phyloP scores from a whole-genome alignment of 2,888 invertebrate species.

The Erebia aethiops region DNA sequence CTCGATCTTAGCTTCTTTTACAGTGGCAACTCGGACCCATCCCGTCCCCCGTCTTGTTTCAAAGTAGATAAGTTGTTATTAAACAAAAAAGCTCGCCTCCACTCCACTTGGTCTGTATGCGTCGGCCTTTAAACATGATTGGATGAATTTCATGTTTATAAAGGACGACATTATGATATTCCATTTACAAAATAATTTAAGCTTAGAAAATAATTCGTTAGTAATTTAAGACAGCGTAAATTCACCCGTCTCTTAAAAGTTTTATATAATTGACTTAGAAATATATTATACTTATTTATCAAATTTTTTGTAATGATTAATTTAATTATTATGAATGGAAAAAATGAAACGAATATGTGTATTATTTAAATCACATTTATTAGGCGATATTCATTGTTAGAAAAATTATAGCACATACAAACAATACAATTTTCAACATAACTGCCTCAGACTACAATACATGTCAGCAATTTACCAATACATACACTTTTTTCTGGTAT shows the following conservation, averaged over 20 bases:
- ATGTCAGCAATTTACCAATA: neutral
- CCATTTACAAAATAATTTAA: slow-evolving; percentile 81
- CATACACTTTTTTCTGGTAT: neutral
- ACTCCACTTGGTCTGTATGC: no score
- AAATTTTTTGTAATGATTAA: slow-evolving; percentile 75
- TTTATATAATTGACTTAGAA: slow-evolving; percentile 83
- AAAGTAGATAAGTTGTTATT: no score
- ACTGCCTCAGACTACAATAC: neutral
- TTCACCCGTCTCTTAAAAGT: slow-evolving; percentile 82
- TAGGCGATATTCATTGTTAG: slow-evolving; percentile 39
- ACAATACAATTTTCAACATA: neutral
- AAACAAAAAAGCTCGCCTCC: no score
- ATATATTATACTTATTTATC: slow-evolving; percentile 84
- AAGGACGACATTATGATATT: slow-evolving; percentile 64
- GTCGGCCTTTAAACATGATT: neutral
- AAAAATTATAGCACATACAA: slow-evolving; percentile 17
- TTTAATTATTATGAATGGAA: slow-evolving; percentile 73
- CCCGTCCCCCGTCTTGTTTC: no score
- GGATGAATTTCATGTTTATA: slow-evolving; percentile 25
- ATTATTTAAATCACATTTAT: slow-evolving; percentile 65
- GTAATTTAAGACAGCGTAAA: slow-evolving; percentile 75
- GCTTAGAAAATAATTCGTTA: slow-evolving; percentile 70
- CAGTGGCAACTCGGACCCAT: no score
- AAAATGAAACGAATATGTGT: slow-evolving; percentile 58
- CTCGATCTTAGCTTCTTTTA: no score